A percentile compares a stretch with the other conserved stretches of the same genome.
Conservation (phyloP, 2,888 invertebrate species). For the Eupithecia tripunctaria region DNA sequence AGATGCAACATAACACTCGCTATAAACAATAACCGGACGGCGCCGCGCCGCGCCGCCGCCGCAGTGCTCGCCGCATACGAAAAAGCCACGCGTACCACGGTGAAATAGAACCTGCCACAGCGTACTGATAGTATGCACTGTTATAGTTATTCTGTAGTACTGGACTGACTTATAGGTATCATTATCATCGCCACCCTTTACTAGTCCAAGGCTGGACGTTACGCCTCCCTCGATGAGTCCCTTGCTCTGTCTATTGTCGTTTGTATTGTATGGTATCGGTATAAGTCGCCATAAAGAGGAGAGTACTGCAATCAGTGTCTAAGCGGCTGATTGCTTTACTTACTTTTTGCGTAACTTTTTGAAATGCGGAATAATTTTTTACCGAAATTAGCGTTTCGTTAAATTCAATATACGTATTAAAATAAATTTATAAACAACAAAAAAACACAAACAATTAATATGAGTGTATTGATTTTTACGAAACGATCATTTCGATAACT, state of each 20-base stretch:
- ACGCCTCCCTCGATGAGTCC: neutral
- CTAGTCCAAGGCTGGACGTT: neutral
- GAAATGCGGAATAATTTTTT: no score
- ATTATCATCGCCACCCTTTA: neutral
- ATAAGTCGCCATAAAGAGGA: no score
- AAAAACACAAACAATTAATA: no score
- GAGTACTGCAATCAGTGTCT: no score
- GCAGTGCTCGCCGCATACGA: constrained; percentile 41
- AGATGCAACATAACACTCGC: constrained; percentile 34
- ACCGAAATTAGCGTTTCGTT: no score
- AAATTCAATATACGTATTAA: no score
- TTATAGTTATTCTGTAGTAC: neutral
- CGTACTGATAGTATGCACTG: neutral
- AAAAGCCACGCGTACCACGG: constrained; percentile 22
- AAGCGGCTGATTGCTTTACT: no score
- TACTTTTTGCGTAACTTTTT: no score
- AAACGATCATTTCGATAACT: no score
- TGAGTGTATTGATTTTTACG: no score
- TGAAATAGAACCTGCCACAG: constrained; percentile 12
- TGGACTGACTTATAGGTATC: neutral
- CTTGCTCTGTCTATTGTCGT: neutral
- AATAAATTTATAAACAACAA: no score
- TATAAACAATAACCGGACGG: constrained; percentile 39
- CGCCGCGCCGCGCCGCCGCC: constrained; percentile 21
- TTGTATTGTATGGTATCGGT: no score